These are phyloP conservation scores for Pycnonotus jocosus DNA, from an alignment of 2,113 vertebrate species.

Conservation along the genomic window DNA sequence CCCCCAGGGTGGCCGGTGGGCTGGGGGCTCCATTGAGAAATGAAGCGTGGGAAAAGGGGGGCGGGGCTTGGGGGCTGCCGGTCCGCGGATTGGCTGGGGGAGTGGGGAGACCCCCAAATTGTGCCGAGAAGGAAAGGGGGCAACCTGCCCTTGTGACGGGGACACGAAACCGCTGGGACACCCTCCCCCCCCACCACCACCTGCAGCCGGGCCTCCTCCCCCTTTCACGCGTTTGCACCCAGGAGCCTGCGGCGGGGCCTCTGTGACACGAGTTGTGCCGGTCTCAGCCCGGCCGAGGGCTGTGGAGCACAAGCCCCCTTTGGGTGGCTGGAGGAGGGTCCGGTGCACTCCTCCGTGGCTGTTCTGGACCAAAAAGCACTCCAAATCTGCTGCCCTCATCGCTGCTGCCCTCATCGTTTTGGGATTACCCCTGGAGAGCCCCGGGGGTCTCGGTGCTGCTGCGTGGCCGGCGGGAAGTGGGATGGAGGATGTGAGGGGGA, in stretches of 20 bases:
- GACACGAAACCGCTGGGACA: too few relatives aligned
- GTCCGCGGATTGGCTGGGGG: neutral
- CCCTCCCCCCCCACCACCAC: rapidly evolving
- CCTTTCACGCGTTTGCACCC: neutral
- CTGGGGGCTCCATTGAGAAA: neutral
- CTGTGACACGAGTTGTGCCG: neutral
- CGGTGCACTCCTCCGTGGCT: neutral
- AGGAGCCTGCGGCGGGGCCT: neutral
- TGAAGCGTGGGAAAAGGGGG: neutral
- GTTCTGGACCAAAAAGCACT: neutral
- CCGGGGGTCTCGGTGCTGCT: neutral
- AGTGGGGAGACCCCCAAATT: neutral
- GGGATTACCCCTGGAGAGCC: neutral
- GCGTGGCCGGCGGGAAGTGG: rapidly evolving
- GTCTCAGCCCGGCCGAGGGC: neutral
- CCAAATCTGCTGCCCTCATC: neutral
- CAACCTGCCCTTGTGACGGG: neutral
- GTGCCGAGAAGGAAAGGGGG: neutral
- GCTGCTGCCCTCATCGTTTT: neutral
- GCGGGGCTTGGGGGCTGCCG: neutral
- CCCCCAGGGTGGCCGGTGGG: neutral
- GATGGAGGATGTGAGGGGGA: neutral
- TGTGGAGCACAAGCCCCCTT: neutral
- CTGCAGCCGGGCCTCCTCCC: neutral
- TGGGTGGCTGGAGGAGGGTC: neutral